Evolutionary conservation across 2,888 invertebrate species (phyloP).

Genomic region (Agrotis ipsilon): DNA sequence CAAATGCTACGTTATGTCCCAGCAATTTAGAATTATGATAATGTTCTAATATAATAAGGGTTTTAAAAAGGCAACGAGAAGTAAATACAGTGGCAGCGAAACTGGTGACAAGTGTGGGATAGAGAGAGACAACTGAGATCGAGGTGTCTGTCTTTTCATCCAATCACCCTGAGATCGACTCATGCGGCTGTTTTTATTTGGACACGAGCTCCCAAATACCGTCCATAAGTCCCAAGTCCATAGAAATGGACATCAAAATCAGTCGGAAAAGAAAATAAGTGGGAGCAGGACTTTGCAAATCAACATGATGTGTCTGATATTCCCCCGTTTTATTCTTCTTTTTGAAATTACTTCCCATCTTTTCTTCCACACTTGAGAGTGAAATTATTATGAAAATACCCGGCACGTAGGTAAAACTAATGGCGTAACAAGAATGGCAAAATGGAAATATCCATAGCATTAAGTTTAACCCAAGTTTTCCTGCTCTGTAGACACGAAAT

Average conservation of each 20-base stretch:
- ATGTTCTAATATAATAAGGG: slow-evolving; percentile 11
- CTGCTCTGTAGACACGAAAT: slow-evolving; percentile 29
- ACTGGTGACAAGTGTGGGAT: neutral
- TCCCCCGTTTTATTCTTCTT: no score
- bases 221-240: no score
- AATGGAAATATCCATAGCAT: slow-evolving; percentile 46
- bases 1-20: slow-evolving; percentile 7
- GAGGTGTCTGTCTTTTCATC: neutral
- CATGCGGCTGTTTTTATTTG: no score
- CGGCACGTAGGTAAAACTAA: slow-evolving; percentile 2
- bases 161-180: no score
- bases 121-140: neutral
- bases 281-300: neutral
- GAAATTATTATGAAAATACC: slow-evolving; percentile 14
- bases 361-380: neutral
- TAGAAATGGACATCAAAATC: neutral
- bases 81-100: neutral
- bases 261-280: neutral
- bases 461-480: slow-evolving; percentile 39
- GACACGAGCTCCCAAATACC: neutral
- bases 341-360: neutral
- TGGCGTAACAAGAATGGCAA: slow-evolving; percentile 21
- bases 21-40: slow-evolving; percentile 10
- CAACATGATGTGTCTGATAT: neutral
- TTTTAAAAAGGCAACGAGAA: no score